Evolutionary conservation across 2,888 invertebrate species (phyloP).

Genomic region (Melieria crassipennis): DNA sequence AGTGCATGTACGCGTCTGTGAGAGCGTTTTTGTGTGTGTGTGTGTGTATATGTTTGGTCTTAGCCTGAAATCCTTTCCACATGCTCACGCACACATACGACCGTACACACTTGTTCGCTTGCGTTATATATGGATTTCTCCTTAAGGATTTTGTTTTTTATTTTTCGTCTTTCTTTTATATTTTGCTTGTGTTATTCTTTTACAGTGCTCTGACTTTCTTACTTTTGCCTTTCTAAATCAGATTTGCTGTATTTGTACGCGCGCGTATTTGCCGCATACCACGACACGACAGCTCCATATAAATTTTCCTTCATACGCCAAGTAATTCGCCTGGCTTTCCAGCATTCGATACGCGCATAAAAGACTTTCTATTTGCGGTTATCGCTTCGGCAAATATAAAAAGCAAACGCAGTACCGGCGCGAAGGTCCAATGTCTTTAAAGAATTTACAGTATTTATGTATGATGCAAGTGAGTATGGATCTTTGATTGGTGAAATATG

Average conservation of each 20-base stretch:
- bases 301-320: conserved; percentile 25
- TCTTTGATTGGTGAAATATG: no score
- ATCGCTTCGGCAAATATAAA: no score
- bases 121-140: conserved; percentile 13
- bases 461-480: no score
- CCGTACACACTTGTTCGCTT: no score
- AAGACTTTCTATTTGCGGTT: no score
- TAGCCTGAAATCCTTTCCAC: conserved; percentile 51
- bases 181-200: conserved; percentile 17
- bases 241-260: conserved; percentile 6
- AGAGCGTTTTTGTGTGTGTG: conserved; percentile 1
- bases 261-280: not conserved
- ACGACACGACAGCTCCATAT: not conserved
- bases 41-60: conserved; percentile 41
- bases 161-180: conserved; percentile 38
- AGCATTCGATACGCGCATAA: conserved; percentile 14
- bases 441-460: no score
- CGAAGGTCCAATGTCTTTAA: no score
- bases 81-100: conserved; percentile 37
- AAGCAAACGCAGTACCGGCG: no score
- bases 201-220: conserved; percentile 7
- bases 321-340: conserved; percentile 50
- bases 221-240: conserved; percentile 15
- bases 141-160: conserved; percentile 12
- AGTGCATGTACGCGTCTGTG: not conserved